Evolutionary conservation across 2,888 invertebrate species (phyloP), one percentile per base, ranked within the genome.

Genomic region (Ophion ellenae): DNA sequence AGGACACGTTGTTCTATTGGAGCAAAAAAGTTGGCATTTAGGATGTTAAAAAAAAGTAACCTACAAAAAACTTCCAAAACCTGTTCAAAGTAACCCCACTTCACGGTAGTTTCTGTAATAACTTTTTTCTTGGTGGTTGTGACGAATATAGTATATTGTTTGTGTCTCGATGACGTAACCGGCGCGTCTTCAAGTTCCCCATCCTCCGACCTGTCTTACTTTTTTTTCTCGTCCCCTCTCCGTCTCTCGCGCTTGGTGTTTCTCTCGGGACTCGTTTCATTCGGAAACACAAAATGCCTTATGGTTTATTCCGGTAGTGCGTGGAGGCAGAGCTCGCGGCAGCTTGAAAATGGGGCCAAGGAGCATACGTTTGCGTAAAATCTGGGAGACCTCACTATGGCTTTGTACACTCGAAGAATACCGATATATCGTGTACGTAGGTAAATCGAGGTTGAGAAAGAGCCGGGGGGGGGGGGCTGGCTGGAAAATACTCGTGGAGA

Each of bases 261-360:
- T 61, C 47, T 74, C 70, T 67, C 28, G 20, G 67, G 69, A 61
- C 5, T 47, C 40, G 67, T 73, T 83, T 83, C 83, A 83, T 83
- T 86, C 83, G 86, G 74, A 78, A 86, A 83, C 64, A 40, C 73
- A 67, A 75, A 81, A 81, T 81, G 80, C 64, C 81, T 86, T 86
- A 86, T 86, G 83, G 83, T 86, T 81, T 86, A 85, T 85, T 87
- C 81, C 83, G 83, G 85, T 85, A 84, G 75, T 81, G 70, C 57
- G 85, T 45, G 71, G 36, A 66, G 77, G 79, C 70, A 61, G 75
- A 66, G 71, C 53, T 47, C 47, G 70, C 66, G 76, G 64, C 79
- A 45, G 69, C 69, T 63, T 57, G 75, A 75, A 84, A 88, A 87
- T 70, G 88, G 74, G 88, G 88, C 83, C 88, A 88, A 88, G 88